Percentiles rank a stretch among this genome's conserved stretches.
phyloP scores from a whole-genome alignment of 2,797 vertebrate genomes.

The Echiichthys vipera region DNA sequence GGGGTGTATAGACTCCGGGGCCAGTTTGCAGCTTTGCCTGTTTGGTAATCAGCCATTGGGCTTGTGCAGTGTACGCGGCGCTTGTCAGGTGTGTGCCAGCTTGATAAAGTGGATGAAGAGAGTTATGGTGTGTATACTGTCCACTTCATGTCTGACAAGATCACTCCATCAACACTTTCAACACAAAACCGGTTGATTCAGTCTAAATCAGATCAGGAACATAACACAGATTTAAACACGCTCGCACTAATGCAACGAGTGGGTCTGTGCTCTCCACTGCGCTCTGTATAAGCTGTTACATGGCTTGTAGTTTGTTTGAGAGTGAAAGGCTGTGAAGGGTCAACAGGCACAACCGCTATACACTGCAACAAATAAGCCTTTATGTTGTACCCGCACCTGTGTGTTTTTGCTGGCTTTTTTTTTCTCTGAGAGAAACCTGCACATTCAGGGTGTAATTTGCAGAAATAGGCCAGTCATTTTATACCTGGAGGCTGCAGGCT shows the following conservation, averaged over 20 bases:
- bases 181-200: constrained; percentile 2
- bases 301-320: constrained; percentile 26
- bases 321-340: constrained; percentile 37
- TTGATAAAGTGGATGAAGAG: constrained; percentile 2
- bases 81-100: neutral
- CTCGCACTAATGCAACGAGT: neutral
- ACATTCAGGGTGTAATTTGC: constrained; percentile 71
- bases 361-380: constrained; percentile 58
- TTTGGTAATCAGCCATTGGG: too few species aligned
- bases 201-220: constrained; percentile 11
- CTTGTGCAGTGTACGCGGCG: neutral
- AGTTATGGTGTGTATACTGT: neutral
- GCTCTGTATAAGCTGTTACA: constrained; percentile 6
- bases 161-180: neutral
- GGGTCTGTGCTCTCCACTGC: neutral
- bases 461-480: constrained; percentile 70
- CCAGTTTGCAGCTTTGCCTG: neutral
- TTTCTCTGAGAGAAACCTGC: constrained; percentile 49
- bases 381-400: constrained; percentile 61
- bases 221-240: neutral
- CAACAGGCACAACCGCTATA: constrained; percentile 48
- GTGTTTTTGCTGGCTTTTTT: constrained; percentile 40
- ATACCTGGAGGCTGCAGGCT: constrained; percentile 60
- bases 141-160: neutral
- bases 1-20: neutral